These are phyloP conservation scores for Caretta caretta DNA, from an alignment of 2,113 vertebrate species.

Conservation along the genomic window DNA sequence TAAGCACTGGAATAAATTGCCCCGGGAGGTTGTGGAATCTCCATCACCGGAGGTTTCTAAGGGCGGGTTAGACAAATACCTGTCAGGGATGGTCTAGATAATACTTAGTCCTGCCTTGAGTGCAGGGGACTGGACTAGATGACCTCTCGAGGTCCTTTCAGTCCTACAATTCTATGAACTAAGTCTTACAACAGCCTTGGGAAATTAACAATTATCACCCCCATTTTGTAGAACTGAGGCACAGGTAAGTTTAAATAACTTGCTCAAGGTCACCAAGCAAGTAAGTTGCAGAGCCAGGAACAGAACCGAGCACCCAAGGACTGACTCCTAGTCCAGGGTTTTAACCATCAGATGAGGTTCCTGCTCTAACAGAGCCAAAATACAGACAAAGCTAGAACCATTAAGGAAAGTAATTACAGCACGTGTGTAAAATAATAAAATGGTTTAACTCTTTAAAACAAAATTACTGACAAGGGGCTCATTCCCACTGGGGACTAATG, in stretches of 20 bases:
- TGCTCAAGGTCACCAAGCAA: not conserved
- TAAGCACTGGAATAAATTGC: too few relatives aligned
- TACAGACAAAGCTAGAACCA: not conserved
- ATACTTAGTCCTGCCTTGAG: too few relatives aligned
- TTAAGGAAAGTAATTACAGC: not conserved
- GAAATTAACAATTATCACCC: not conserved
- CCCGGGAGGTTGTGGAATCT: too few relatives aligned
- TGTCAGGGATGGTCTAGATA: not conserved
- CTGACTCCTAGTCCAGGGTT: not conserved
- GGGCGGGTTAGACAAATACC: not conserved
- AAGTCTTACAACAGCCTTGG: not conserved
- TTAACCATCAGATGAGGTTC: not conserved
- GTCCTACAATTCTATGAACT: not conserved
- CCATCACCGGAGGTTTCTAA: too few relatives aligned
- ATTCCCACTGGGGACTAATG: not conserved
- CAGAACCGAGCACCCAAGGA: not conserved
- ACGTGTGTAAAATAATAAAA: not conserved
- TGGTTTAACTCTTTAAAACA: rapidly evolving
- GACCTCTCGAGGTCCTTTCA: too few relatives aligned
- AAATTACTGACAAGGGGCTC: not conserved
- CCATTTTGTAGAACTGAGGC: not conserved
- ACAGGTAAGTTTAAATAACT: not conserved
- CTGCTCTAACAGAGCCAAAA: not conserved
- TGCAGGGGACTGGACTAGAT: too few relatives aligned
- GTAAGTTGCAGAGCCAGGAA: not conserved